These are phyloP conservation scores for Plodia interpunctella DNA, from an alignment of 1,140 invertebrate species.

Conservation along the genomic window DNA sequence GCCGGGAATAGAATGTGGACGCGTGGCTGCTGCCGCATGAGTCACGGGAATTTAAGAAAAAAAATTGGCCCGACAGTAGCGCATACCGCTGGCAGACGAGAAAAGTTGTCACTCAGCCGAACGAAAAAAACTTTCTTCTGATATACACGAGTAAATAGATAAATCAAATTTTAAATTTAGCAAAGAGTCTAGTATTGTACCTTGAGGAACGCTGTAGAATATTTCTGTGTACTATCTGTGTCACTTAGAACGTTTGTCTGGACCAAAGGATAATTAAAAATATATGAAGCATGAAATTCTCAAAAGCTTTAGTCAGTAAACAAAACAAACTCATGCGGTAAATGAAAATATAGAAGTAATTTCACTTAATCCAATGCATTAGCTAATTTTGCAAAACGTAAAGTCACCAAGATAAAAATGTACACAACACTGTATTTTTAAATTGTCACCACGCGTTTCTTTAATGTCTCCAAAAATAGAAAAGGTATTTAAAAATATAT, in stretches of 20 bases:
- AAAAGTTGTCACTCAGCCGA: neutral
- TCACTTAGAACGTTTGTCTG: too few relatives aligned
- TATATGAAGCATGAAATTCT: too few relatives aligned
- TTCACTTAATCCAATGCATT: too few relatives aligned
- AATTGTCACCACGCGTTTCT: too few relatives aligned
- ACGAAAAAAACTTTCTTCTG: neutral
- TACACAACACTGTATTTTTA: too few relatives aligned
- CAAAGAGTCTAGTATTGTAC: neutral
- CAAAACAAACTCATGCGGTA: too few relatives aligned
- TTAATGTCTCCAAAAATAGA: too few relatives aligned
- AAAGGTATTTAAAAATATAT: neutral
- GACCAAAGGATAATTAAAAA: neutral
- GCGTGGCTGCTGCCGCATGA: neutral
- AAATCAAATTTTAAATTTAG: neutral
- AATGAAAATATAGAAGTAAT: too few relatives aligned
- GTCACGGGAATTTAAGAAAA: slow-evolving; percentile 5
- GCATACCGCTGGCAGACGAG: slow-evolving; percentile 4
- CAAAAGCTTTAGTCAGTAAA: too few relatives aligned
- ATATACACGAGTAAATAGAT: neutral
- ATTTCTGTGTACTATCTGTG: neutral
- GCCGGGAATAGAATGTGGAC: slow-evolving; percentile 2
- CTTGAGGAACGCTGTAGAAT: neutral
- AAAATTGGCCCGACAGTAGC: neutral
- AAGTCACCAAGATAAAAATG: too few relatives aligned
- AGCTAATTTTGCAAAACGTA: too few relatives aligned